phyloP scores from a whole-genome alignment of 2,888 invertebrate genomes.

The Lasius platythorax region DNA sequence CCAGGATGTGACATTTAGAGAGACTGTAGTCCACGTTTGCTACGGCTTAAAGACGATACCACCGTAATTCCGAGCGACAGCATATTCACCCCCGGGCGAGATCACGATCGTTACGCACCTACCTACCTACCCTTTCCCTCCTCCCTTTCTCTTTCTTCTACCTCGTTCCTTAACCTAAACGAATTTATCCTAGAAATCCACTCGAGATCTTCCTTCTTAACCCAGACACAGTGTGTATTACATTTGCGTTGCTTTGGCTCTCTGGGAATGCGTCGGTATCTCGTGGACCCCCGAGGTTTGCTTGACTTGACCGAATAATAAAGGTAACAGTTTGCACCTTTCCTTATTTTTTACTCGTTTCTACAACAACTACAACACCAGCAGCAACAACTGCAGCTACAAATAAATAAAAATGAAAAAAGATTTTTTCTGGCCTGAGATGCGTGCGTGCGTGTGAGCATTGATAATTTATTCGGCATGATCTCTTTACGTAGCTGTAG shows the following conservation, averaged over 20 bases:
- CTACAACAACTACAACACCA: slow-evolving; percentile 57
- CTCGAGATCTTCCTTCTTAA: slow-evolving; percentile 36
- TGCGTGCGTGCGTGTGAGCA: slow-evolving; percentile 78
- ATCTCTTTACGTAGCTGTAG: slow-evolving; percentile 65
- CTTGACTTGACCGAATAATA: slow-evolving; percentile 86
- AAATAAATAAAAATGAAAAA: slow-evolving; percentile 59
- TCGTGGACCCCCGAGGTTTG: slow-evolving; percentile 87
- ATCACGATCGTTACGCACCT: slow-evolving; percentile 63
- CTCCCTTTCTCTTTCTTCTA: slow-evolving; percentile 34
- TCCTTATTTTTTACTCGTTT: slow-evolving; percentile 84
- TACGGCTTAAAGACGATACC: slow-evolving; percentile 38
- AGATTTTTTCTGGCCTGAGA: slow-evolving; percentile 77
- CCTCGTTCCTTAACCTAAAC: slow-evolving; percentile 2
- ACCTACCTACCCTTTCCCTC: slow-evolving; percentile 24
- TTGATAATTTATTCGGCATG: slow-evolving; percentile 70
- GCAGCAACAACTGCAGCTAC: slow-evolving; percentile 54
- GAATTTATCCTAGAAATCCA: slow-evolving; percentile 46
- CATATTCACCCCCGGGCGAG: slow-evolving; percentile 65
- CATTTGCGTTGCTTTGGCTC: slow-evolving; percentile 86
- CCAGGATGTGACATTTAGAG: slow-evolving; percentile 61
- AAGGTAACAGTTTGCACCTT: slow-evolving; percentile 90
- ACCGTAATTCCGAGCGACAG: slow-evolving; percentile 28
- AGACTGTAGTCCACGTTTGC: slow-evolving; percentile 3
- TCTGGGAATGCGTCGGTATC: slow-evolving; percentile 89
- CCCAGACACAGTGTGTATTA: slow-evolving; percentile 85